A percentile compares a stretch with the other conserved stretches of the same genome.
Conservation (phyloP, 2,888 invertebrate species). For the Helicoverpa assulta region DNA sequence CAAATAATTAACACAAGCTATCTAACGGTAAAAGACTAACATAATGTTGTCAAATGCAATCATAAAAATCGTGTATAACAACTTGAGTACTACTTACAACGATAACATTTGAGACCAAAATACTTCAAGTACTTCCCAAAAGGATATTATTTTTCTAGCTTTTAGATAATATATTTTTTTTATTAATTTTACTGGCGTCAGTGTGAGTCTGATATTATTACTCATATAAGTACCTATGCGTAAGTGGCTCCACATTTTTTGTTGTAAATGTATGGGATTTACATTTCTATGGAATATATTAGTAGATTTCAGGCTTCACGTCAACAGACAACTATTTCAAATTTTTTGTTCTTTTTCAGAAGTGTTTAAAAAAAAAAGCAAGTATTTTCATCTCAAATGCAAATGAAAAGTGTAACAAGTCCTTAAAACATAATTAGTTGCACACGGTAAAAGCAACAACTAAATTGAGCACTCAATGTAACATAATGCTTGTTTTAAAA, state of each 20-base stretch:
- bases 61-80: conserved; percentile 64
- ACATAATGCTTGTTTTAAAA: conserved; percentile 65
- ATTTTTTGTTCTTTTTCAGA: neutral
- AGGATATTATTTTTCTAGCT: no score
- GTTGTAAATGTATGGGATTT: no score
- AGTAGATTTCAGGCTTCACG: no score
- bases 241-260: no score
- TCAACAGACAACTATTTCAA: neutral
- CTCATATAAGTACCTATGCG: no score
- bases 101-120: conserved; percentile 45
- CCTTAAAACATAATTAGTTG: conserved; percentile 68
- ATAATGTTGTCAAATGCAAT: conserved; percentile 77
- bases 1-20: conserved; percentile 83
- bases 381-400: conserved; percentile 51
- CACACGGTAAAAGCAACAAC: conserved; percentile 75
- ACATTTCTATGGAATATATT: no score
- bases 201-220: no score
- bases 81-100: conserved; percentile 51
- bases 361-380: neutral
- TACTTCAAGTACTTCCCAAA: conserved; percentile 20
- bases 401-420: conserved; percentile 55
- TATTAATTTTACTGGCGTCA: no score
- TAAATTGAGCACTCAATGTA: conserved; percentile 83
- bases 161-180: no score
- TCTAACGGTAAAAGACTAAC: conserved; percentile 74